These are phyloP conservation scores for Anticlea derivata DNA, from an alignment of 2,888 invertebrate genomes.

Conservation along the genomic window DNA sequence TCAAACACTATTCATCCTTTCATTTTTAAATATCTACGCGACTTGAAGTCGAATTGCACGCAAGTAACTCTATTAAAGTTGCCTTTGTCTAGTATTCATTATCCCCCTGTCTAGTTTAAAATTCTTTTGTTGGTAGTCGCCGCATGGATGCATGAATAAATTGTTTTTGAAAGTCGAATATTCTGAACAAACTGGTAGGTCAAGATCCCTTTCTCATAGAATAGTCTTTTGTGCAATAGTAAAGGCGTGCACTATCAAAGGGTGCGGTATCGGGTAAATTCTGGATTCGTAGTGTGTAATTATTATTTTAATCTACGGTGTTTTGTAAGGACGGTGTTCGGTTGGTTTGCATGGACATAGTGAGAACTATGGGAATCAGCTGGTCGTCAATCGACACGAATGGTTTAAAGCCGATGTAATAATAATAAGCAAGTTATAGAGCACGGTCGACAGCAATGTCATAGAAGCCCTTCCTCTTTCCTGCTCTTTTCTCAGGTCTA, in stretches of 20 bases:
- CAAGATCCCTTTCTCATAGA: conserved; percentile 84
- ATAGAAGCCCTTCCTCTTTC: background rate
- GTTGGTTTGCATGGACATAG: conserved; percentile 34
- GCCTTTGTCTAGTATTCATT: conserved; percentile 80
- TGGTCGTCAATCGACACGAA: conserved; percentile 23
- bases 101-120: conserved; percentile 81
- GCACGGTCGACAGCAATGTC: background rate
- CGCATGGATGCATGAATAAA: conserved; percentile 82
- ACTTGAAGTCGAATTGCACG: conserved; percentile 69
- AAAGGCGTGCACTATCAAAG: conserved; percentile 77
- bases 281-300: conserved; percentile 53
- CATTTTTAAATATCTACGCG: conserved; percentile 45
- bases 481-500: background rate
- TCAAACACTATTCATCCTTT: conserved; percentile 49
- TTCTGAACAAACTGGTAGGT: conserved; percentile 81
- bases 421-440: background rate
- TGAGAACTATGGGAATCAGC: conserved; percentile 23
- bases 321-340: conserved; percentile 28
- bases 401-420: background rate
- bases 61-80: conserved; percentile 80
- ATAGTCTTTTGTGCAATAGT: conserved; percentile 75
- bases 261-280: conserved; percentile 69
- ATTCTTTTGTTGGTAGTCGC: conserved; percentile 79
- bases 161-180: conserved; percentile 76
- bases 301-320: conserved; percentile 59